phyloP scores from a whole-genome alignment of 2,888 invertebrate species.

The Andrena marginata region DNA sequence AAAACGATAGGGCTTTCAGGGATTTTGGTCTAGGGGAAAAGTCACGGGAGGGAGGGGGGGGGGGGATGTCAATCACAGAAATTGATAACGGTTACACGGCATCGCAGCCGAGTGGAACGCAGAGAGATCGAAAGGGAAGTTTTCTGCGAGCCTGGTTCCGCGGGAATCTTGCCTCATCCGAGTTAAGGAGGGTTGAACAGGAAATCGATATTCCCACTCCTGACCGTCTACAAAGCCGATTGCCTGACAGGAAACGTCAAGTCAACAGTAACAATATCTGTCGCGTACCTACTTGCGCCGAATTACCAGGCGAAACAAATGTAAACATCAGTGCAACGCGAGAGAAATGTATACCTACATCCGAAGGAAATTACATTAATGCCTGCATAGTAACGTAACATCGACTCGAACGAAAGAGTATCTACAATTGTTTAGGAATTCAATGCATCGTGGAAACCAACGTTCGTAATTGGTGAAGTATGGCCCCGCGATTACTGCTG shows the following conservation, averaged over 20 bases:
- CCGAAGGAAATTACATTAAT: background rate
- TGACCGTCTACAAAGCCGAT: slow-evolving; percentile 55
- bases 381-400: background rate
- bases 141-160: slow-evolving; percentile 32
- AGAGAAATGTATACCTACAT: background rate
- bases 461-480: no score
- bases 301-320: slow-evolving; percentile 9
- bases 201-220: slow-evolving; percentile 76
- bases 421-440: no score
- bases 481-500: no score
- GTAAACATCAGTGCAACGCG: background rate
- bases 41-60: background rate
- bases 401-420: background rate
- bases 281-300: slow-evolving; percentile 2
- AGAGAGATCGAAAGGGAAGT: slow-evolving; percentile 41
- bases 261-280: slow-evolving; percentile 47
- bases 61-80: slow-evolving; percentile 9
- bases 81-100: slow-evolving; percentile 37
- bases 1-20: background rate
- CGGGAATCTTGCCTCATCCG: slow-evolving; percentile 45
- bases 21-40: background rate
- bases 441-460: no score
- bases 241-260: slow-evolving; percentile 58
- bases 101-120: slow-evolving; percentile 18
- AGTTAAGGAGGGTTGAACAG: slow-evolving; percentile 66